These are phyloP conservation scores for Noctilio leporinus DNA, from an alignment of 2,113 vertebrate genomes.

Conservation along the genomic window DNA sequence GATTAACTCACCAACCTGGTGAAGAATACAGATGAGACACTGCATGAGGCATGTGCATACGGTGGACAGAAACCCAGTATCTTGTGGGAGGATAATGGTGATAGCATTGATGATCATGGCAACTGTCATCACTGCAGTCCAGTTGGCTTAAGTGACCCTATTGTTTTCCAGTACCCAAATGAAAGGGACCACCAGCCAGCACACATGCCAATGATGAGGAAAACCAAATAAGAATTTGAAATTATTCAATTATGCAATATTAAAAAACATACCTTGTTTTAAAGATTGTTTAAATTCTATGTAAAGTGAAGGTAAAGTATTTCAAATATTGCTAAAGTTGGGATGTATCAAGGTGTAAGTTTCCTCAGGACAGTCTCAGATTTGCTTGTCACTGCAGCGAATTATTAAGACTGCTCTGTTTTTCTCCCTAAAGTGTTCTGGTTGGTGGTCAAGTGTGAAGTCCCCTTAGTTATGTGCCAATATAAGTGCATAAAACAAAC, in stretches of 20 bases:
- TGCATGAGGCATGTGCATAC: slow-evolving; percentile 83
- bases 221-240: not conserved
- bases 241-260: not conserved
- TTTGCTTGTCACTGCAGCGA: not conserved
- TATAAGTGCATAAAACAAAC: not conserved
- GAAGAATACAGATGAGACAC: slow-evolving; percentile 84
- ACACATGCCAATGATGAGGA: not conserved
- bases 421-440: not conserved
- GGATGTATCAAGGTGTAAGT: fast-evolving
- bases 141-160: not conserved
- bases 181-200: not conserved
- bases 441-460: not conserved
- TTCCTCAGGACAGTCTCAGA: not conserved
- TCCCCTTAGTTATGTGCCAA: not conserved
- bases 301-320: not conserved
- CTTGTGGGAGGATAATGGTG: slow-evolving; percentile 76
- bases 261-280: not conserved
- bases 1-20: slow-evolving; percentile 88
- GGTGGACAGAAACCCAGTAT: slow-evolving; percentile 87
- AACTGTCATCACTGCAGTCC: slow-evolving; percentile 59
- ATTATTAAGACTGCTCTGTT: not conserved
- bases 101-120: slow-evolving; percentile 54
- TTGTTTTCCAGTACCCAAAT: not conserved
- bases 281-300: not conserved
- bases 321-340: not conserved